A percentile compares a stretch with the other conserved stretches of the same genome.
Evolutionary conservation across 2,888 invertebrate species (phyloP).

Genomic region (Leucozona laternaria): DNA sequence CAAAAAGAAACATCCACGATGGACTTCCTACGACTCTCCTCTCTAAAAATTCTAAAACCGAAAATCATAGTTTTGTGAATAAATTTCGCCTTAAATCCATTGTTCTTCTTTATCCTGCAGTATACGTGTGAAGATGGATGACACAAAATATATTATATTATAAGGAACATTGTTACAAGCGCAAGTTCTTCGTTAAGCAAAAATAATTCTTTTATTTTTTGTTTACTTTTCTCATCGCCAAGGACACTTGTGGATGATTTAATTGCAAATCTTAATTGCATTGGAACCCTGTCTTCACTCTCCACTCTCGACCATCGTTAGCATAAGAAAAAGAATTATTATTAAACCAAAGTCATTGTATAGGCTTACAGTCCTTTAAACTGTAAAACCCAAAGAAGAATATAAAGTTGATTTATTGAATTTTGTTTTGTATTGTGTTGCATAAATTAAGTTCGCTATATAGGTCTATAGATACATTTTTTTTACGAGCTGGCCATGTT

Average conservation of each 20-base stretch:
- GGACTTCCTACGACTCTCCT: not conserved
- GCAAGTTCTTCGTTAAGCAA: conserved; percentile 1
- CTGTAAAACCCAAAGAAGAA: conserved; percentile 2
- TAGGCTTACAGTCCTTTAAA: conserved; percentile 17
- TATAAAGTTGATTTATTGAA: conserved; percentile 38
- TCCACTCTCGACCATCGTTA: not conserved
- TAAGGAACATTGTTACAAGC: not conserved
- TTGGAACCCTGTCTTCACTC: not conserved
- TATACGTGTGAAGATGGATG: conserved; percentile 28
- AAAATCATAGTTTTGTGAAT: conserved; percentile 42
- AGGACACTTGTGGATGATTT: conserved; percentile 34
- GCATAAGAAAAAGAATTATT: conserved; percentile 19
- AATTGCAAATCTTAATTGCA: conserved; percentile 40
- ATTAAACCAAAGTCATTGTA: conserved; percentile 1
- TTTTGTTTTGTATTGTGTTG: conserved; percentile 28
- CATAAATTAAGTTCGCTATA: conserved; percentile 20
- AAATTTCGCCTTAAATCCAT: conserved; percentile 27
- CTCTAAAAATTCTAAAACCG: conserved; percentile 1
- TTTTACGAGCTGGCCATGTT: conserved; percentile 16
- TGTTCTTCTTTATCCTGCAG: not conserved
- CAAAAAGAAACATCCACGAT: conserved; percentile 1
- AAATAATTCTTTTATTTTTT: not conserved
- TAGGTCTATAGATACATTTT: not conserved
- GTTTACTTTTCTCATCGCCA: not conserved
- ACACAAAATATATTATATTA: conserved; percentile 18